Conservation (phyloP, 2,888 invertebrate genomes). For the Osedax fenrisi region DNA sequence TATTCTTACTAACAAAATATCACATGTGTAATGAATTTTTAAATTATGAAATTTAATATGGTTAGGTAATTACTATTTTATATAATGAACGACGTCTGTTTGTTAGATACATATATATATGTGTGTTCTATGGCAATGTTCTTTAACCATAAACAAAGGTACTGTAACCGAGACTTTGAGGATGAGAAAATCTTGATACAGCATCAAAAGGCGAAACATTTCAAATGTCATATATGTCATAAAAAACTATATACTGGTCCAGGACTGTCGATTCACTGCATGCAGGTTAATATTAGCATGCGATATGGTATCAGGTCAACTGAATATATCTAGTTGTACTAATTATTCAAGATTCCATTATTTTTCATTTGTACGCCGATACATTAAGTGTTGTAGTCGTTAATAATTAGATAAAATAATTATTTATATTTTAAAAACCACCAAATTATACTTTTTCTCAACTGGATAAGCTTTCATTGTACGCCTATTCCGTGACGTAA, state of each 20-base stretch:
- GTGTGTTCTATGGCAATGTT: constrained; percentile 20
- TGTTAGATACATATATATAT: no score
- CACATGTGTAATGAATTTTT: background rate
- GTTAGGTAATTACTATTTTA: background rate
- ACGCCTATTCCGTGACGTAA: no score
- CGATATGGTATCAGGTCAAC: no score
- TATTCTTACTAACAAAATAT: background rate
- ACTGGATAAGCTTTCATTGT: no score
- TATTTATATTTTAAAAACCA: no score
- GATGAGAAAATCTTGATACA: constrained; percentile 99
- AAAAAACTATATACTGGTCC: constrained; percentile 96
- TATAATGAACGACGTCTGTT: background rate
- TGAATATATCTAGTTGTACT: no score
- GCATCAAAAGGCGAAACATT: constrained; percentile 99
- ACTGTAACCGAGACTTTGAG: constrained; percentile 98
- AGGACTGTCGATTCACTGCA: constrained; percentile 94
- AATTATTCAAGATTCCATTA: no score
- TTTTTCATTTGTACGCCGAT: no score
- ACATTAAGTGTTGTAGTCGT: no score
- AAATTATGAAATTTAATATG: background rate
- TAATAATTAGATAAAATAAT: no score
- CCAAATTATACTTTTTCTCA: no score
- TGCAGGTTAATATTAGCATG: constrained; percentile 68
- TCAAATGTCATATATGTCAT: constrained; percentile 99
- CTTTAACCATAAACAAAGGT: constrained; percentile 59